Evolutionary conservation across 2,113 vertebrate genomes (phyloP), one percentile per base, ranked within the genome.

Genomic region (Atrichornis clamosus): DNA sequence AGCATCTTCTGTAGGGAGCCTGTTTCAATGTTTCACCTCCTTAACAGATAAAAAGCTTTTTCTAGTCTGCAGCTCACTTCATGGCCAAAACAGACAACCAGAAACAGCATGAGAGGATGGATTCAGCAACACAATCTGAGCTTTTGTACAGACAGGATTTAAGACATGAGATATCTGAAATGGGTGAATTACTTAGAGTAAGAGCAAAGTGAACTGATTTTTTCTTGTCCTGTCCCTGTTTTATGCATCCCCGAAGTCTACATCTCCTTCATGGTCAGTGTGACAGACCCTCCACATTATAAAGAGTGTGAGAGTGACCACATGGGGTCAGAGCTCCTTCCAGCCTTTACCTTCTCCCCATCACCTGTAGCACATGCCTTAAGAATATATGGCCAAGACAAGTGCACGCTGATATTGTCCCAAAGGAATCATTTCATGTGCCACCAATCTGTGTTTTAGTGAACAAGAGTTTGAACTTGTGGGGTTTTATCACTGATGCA

Each of bases 1-100:
- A 27, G n/a, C 70, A 56, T 73, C 63, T 92, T 87, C 90, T 85
- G 78, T 72, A 83, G 79, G 78, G 70, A 88, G 58, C n/a, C 47
- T 69, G 24, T 80, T 91, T 82, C 70, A 93, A 93, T 65, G n/a
- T 90, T 94, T 80, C 79, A 85, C 88, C 75, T 88, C 63, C 82
- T 73, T 90, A 90, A 77, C 37, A 80, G 70, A 85, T 58, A 53
- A 90, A 84, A 95, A 69, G 18, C 7, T 56, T 87, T 82, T 85
- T 52, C 70, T 76, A 92, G 37, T 85, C 78, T 93, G 65, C 44
- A 87, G 56, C 53, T 76, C n/a, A 53, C 90, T 69, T 85, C 53
- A 6, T 41, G 21, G n/a, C n/a, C 1, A 1, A 91, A 93, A 90
- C 32, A 52, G 44, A 82, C n/a, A 72, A 74, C 21, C 16, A 91